A percentile compares a stretch with the other conserved stretches of the same genome.
These are phyloP conservation scores for Pelodytes ibericus DNA, from an alignment of 2,797 vertebrate genomes.

Conservation along the genomic window DNA sequence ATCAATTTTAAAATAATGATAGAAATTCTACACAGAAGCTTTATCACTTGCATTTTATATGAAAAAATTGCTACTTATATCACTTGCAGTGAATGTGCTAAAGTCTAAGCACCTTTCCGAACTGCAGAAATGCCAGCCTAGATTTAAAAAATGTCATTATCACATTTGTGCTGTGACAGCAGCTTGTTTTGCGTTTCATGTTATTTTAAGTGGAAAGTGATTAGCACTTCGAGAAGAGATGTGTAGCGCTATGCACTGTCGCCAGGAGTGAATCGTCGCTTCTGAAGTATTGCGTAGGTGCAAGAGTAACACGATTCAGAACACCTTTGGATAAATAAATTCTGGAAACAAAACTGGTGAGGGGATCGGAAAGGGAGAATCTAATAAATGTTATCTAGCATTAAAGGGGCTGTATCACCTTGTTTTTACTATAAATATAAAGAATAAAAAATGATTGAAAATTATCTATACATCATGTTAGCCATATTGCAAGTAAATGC, in stretches of 20 bases:
- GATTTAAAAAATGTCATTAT: constrained; percentile 38
- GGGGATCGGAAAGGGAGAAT: too few relatives aligned
- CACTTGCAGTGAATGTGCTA: background rate
- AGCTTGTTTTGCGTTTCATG: constrained; percentile 38
- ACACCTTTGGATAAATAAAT: constrained; percentile 11
- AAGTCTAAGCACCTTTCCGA: constrained; percentile 22
- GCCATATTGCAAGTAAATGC: too few relatives aligned
- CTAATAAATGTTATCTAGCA: too few relatives aligned
- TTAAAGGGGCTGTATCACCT: too few relatives aligned
- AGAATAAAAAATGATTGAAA: too few relatives aligned
- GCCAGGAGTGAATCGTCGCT: constrained; percentile 33
- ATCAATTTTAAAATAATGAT: too few relatives aligned
- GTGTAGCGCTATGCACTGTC: constrained; percentile 39
- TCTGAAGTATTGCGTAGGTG: constrained; percentile 48
- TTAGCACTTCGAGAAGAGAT: constrained; percentile 41
- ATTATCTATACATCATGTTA: too few relatives aligned
- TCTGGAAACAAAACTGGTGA: background rate
- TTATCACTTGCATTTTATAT: background rate
- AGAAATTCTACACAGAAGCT: too few relatives aligned
- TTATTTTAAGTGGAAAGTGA: constrained; percentile 54
- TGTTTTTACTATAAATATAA: too few relatives aligned
- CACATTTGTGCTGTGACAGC: constrained; percentile 46
- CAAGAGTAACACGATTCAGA: constrained; percentile 47
- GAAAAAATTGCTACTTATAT: background rate
- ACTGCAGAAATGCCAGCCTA: constrained; percentile 30